Conservation (phyloP, 2,113 vertebrate species). For the Macquaria ambigua region DNA sequence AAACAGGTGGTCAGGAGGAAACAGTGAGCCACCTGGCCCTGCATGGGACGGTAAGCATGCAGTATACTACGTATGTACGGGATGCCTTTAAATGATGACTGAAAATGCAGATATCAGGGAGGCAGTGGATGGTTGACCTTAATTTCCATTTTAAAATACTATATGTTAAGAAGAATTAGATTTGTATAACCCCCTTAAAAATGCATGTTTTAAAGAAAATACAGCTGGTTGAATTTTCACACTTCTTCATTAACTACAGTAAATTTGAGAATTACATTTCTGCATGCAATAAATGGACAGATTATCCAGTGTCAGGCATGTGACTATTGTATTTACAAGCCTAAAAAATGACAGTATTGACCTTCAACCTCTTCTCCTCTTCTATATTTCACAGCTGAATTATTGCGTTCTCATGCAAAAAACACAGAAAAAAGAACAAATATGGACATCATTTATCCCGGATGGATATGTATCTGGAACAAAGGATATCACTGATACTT, state of each 20-base stretch:
- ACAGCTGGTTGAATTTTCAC: background rate
- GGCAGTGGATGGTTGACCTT: background rate
- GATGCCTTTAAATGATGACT: background rate
- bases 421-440: constrained; percentile 1
- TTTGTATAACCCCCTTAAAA: background rate
- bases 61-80: background rate
- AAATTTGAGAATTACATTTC: background rate
- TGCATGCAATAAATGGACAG: background rate
- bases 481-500: constrained; percentile 31
- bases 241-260: background rate
- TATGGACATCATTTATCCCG: constrained; percentile 30
- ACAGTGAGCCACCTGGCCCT: constrained; percentile 73
- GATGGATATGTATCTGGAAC: constrained; percentile 52
- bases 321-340: background rate
- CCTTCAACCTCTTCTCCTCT: background rate
- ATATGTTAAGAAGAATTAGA: background rate
- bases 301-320: background rate
- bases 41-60: constrained; percentile 50
- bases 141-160: background rate
- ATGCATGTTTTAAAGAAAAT: background rate
- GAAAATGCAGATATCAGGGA: background rate
- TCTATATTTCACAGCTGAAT: constrained; percentile 42
- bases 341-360: background rate
- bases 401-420: constrained; percentile 18
- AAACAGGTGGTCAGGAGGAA: constrained; percentile 91